Evolutionary conservation across 2,797 vertebrate species (phyloP).

Genomic region (Heteromormyrus szaboi): DNA sequence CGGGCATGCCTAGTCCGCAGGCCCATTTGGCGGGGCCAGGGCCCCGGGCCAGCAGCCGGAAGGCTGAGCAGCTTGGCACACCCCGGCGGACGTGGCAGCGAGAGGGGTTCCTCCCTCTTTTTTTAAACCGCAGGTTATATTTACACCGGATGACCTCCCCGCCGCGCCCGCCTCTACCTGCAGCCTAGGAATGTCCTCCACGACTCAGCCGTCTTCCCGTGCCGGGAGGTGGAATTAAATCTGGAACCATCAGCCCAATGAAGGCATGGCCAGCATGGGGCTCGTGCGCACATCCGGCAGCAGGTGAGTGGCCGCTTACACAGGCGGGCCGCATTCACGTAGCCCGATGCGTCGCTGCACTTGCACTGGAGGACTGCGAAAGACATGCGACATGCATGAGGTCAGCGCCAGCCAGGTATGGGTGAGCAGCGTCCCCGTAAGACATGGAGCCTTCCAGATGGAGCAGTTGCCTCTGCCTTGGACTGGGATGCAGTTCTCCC

Average conservation of each 20-base stretch:
- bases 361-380: neutral
- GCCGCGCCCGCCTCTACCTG: conserved; percentile 22
- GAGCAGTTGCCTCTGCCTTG: neutral
- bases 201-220: neutral
- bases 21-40: conserved; percentile 29
- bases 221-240: neutral
- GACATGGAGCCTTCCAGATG: neutral
- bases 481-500: neutral
- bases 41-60: conserved; percentile 37
- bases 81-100: conserved; percentile 35
- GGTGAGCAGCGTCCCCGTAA: neutral
- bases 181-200: conserved; percentile 39
- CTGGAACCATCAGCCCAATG: neutral
- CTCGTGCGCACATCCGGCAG: neutral
- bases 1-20: conserved; percentile 24
- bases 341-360: neutral
- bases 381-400: neutral
- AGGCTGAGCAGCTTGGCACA: conserved; percentile 36
- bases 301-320: neutral
- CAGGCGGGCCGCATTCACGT: neutral
- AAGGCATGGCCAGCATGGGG: too few species aligned
- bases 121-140: conserved; percentile 35
- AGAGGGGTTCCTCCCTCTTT: conserved; percentile 38
- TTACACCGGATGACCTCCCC: conserved; percentile 36
- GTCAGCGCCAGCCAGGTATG: neutral